Conservation (phyloP, 2,113 vertebrate genomes). For the Gymnorhina tibicen region DNA sequence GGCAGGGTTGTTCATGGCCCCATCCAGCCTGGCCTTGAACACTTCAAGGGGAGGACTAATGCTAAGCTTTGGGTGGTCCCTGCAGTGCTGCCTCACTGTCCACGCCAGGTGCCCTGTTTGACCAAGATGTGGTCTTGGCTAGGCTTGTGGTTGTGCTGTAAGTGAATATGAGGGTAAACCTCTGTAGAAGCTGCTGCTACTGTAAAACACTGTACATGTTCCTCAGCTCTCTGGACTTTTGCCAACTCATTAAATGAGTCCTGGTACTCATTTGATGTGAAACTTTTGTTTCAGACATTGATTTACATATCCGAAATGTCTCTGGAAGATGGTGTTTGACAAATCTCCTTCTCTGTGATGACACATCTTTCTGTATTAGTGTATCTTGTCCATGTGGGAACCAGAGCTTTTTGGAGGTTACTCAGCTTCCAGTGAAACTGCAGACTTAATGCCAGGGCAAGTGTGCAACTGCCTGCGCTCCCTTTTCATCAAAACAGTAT, state of each 20-base stretch:
- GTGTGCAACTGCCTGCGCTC: not conserved
- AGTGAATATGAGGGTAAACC: not conserved
- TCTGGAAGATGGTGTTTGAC: not conserved
- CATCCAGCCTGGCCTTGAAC: not conserved
- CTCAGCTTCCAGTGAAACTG: not conserved
- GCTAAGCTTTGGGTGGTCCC: not conserved
- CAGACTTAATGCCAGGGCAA: not conserved
- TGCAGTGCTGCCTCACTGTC: not conserved
- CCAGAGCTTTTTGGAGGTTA: not conserved
- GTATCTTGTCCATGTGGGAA: not conserved
- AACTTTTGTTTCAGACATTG: not conserved
- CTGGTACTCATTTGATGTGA: not conserved
- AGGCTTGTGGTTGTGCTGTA: not conserved
- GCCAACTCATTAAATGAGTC: not conserved
- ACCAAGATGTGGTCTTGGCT: rapidly evolving
- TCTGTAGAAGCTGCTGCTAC: not conserved
- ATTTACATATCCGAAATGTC: not conserved
- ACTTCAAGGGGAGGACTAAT: not conserved
- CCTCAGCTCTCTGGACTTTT: not conserved
- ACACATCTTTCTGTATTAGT: not conserved
- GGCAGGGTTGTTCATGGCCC: not conserved
- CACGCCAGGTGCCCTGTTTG: not conserved
- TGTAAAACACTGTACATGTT: rapidly evolving
- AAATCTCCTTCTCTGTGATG: rapidly evolving
- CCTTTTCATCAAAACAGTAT: not conserved